These are phyloP conservation scores for Collichthys lucidus DNA, from an alignment of 2,113 vertebrate genomes.

Conservation along the genomic window DNA sequence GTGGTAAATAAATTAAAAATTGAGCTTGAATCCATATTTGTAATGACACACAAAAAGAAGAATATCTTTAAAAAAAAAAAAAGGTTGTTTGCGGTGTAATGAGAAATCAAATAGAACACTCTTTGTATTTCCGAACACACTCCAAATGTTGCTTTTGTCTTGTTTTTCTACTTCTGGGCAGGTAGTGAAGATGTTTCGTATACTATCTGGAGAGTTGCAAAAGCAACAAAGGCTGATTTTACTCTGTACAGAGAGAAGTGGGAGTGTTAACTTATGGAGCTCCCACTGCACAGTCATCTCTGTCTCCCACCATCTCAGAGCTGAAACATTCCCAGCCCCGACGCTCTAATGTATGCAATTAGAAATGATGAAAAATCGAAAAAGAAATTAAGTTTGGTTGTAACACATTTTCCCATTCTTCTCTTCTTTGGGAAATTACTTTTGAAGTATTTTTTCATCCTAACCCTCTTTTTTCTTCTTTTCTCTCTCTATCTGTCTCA, in stretches of 20 bases:
- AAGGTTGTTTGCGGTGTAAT: not conserved
- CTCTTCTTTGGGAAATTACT: slow-evolving; percentile 92
- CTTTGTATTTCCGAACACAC: slow-evolving; percentile 24
- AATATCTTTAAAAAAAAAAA: not conserved
- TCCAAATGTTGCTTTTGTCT: slow-evolving; percentile 6
- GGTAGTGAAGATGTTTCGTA: slow-evolving; percentile 44
- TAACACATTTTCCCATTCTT: slow-evolving; percentile 92
- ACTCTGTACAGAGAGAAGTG: slow-evolving; percentile 30
- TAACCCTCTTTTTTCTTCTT: slow-evolving; percentile 65
- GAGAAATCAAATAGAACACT: slow-evolving; percentile 12
- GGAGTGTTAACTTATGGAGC: slow-evolving; percentile 56
- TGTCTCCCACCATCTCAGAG: slow-evolving; percentile 70
- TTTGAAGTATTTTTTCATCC: slow-evolving; percentile 87
- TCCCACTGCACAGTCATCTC: slow-evolving; percentile 42
- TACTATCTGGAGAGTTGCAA: slow-evolving; percentile 51
- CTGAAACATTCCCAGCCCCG: slow-evolving; percentile 77
- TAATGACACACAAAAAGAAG: not conserved
- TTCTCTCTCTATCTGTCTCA: slow-evolving; percentile 63
- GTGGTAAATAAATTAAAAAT: not conserved
- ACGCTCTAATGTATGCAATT: slow-evolving; percentile 87
- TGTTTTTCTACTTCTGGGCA: slow-evolving; percentile 30
- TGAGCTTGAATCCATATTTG: not conserved
- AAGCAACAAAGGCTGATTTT: slow-evolving; percentile 54
- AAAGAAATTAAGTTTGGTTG: slow-evolving; percentile 93
- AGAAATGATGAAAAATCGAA: slow-evolving; percentile 91